Base-by-base conservation (phyloP, 2,113 vertebrate species). In the Halichoeres trimaculatus region DNA sequence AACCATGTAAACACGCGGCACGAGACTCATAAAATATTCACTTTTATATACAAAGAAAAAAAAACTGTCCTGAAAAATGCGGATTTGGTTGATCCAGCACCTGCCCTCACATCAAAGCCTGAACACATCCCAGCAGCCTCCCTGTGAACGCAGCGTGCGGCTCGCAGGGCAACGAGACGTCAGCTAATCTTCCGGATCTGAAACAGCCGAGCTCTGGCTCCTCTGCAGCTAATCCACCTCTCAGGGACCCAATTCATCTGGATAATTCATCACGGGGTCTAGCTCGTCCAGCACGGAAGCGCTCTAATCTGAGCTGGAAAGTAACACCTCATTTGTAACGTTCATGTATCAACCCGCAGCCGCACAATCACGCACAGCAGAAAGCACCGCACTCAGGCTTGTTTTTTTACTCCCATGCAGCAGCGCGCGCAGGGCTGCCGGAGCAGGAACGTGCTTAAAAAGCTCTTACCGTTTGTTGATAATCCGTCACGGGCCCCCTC, bases 391-490 rank as follows among this genome's bases (percentile, higher is more conserved):
- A 16, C 3, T 48, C n/a, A 1, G 10, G n/a, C 56, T 54, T 59
- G 17, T 72, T 68, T 41, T 68, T 41, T 67, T 48, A 69, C 34
- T 50, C 35, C 10, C 19, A 19, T 22, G 58, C 52, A 52, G 76
- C 69, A 35, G 65, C 50, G 65, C 54, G 68, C 41, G 64, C 58
- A 4, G 54, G 4, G 16, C 58, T 26, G 57, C 57, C 36, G 23
- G 54, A 70, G 34, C 38, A 85, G 48, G 77, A 77, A 70, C 35
- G 56, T 68, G 59, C 52, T 19, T 53, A 60, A 43, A 16, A 22
- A 26, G 16, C 45, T 79, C 91, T 92, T 93, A 94, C 92, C 93
- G 73, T 88, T 78, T 89, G 92, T 75, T 87, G 93, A 87, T 90
- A 78, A 89, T 88, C 85, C 78, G 85, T 89, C 89, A 90, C 35